Evolutionary conservation across 2,888 invertebrate species (phyloP), one percentile per base, ranked within the genome.

Genomic region (Poecilus cupreus): DNA sequence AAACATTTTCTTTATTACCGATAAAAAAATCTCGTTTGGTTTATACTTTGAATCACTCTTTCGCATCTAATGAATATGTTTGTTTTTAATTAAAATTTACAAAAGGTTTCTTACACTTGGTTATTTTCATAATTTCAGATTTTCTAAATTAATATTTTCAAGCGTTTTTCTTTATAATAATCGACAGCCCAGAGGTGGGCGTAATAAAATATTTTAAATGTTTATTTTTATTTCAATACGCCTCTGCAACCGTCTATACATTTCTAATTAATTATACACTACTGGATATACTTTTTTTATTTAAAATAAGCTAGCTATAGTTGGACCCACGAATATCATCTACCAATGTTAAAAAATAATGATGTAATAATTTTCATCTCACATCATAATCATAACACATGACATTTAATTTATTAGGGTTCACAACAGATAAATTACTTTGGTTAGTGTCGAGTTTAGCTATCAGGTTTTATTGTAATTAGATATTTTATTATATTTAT

Each of bases 11-110:
- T 70, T 43, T 24, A 10, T 57, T 57, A 57, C 54, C 57, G 76
- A 77, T 68, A 68, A 68, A 75, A 37, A 37, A 37, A 32, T 51
- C 37, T 72, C 20, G 46, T 70, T 39, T 20, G n/a, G 32, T n/a
- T 43, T 13, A 5, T 3, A 20, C 3, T 39, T 16, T 10, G 11
- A 24, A 72, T 46, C 18, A 24, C 46, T 46, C 46, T 24, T 70
- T 20, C 13, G 32, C n/a, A 13, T 13, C 10, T 0, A 6, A 20
- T 39, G 37, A n/a, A 16, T 54, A 2, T 54, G 20, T 18, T 22
- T 54, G 54, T 54, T 13, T 24, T 22, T 49, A 18, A 32, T 32
- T 32, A 57, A 20, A 57, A 24, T 57, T 57, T 57, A 26, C 4
- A 8, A 0, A 32, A 1, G 32, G 32, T 6, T 32, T 32, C 32